Percentiles rank a stretch among this genome's conserved stretches.
Conservation (phyloP, 2,113 vertebrate genomes). For the Proteles cristata region DNA sequence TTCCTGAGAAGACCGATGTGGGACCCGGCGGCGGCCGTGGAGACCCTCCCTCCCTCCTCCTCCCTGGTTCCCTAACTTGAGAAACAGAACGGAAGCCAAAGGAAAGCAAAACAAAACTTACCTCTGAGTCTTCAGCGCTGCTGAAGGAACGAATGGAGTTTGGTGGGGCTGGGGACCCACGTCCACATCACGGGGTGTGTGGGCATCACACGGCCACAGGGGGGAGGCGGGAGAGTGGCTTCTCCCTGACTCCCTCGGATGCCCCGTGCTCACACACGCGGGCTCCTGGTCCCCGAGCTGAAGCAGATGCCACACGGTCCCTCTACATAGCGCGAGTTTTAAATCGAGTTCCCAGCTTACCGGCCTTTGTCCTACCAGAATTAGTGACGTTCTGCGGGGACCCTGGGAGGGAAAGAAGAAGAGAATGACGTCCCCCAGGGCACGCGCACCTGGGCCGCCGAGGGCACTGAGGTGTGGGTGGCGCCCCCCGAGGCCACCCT, state of each 20-base stretch:
- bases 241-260: neutral
- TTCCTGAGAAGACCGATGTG: too few relatives aligned
- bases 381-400: neutral
- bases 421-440: neutral
- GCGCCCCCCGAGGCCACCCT: neutral
- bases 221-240: neutral
- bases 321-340: fast-evolving
- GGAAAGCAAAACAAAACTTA: neutral
- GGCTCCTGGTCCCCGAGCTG: neutral
- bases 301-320: neutral
- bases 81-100: neutral
- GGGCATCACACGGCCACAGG: fast-evolving
- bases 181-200: neutral
- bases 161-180: neutral
- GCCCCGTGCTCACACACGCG: neutral
- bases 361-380: neutral
- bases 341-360: neutral
- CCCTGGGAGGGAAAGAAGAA: too few relatives aligned
- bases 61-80: neutral
- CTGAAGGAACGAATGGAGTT: fast-evolving
- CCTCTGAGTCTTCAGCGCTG: neutral
- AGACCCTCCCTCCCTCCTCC: too few relatives aligned
- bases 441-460: neutral
- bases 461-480: neutral
- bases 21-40: too few relatives aligned